Evolutionary conservation across 1,140 invertebrate species (phyloP).

Genomic region (Heliconius congener): DNA sequence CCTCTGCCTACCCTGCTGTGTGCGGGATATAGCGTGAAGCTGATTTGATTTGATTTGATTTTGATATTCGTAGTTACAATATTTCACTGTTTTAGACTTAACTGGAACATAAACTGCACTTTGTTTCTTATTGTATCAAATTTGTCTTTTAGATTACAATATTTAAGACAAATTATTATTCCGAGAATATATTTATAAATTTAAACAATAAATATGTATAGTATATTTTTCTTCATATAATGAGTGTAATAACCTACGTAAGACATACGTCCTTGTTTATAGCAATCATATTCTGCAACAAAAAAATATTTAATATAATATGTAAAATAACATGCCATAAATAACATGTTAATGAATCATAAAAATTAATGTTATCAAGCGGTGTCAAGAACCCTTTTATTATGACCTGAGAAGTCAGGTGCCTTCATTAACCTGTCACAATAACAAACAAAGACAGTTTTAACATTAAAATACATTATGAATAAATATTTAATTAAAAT

Average conservation of each 20-base stretch:
- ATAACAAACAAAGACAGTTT: conserved; percentile 9
- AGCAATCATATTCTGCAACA: neutral
- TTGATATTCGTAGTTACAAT: too few species aligned
- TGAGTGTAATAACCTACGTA: neutral
- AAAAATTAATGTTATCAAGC: neutral
- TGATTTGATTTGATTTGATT: too few species aligned
- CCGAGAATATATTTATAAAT: too few species aligned
- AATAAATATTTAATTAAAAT: conserved; percentile 2
- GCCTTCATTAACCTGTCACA: conserved; percentile 5
- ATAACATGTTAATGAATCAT: neutral
- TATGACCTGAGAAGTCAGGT: conserved; percentile 3
- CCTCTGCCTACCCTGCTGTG: too few species aligned
- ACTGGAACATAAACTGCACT: too few species aligned
- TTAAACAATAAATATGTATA: neutral
- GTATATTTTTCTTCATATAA: neutral
- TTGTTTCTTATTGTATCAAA: too few species aligned
- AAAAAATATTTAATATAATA: neutral
- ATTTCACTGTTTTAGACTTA: too few species aligned
- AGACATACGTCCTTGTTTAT: neutral
- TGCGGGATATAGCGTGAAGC: too few species aligned
- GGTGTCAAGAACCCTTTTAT: conserved; percentile 6
- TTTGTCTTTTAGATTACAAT: too few species aligned
- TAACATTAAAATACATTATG: neutral
- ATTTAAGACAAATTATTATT: too few species aligned
- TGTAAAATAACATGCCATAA: neutral